phyloP scores from a whole-genome alignment of 2,113 vertebrate genomes.

The Tachuris rubrigastra region DNA sequence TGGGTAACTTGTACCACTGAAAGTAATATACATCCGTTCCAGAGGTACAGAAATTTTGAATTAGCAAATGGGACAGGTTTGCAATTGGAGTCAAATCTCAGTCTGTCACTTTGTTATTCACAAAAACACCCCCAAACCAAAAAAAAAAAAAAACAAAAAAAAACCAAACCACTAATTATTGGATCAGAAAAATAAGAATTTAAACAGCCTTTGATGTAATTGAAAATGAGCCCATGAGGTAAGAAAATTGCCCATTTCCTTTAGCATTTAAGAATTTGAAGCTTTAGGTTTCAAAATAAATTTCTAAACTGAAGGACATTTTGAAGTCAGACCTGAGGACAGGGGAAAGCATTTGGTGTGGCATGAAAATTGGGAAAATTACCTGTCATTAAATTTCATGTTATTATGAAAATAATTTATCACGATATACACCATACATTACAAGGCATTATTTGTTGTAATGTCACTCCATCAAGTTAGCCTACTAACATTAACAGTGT shows the following conservation, averaged over 20 bases:
- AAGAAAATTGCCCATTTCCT: not conserved
- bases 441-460: not conserved
- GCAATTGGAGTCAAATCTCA: not conserved
- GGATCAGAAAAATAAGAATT: not conserved
- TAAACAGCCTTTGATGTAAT: not conserved
- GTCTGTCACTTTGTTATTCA: not conserved
- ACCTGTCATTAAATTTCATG: not conserved
- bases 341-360: not conserved
- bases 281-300: not conserved
- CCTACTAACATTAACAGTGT: not conserved
- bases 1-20: not conserved
- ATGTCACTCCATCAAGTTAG: not conserved
- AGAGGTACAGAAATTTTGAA: not conserved
- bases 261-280: not conserved
- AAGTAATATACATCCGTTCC: not conserved
- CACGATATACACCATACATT: not conserved
- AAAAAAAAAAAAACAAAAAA: no score
- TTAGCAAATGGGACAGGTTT: not conserved
- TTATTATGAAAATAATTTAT: not conserved
- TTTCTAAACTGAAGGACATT: not conserved
- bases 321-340: not conserved
- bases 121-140: not conserved
- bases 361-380: not conserved
- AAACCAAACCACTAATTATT: not conserved
- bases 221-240: not conserved